phyloP scores from a whole-genome alignment of 2,888 invertebrate genomes.

The Diploptera punctata region DNA sequence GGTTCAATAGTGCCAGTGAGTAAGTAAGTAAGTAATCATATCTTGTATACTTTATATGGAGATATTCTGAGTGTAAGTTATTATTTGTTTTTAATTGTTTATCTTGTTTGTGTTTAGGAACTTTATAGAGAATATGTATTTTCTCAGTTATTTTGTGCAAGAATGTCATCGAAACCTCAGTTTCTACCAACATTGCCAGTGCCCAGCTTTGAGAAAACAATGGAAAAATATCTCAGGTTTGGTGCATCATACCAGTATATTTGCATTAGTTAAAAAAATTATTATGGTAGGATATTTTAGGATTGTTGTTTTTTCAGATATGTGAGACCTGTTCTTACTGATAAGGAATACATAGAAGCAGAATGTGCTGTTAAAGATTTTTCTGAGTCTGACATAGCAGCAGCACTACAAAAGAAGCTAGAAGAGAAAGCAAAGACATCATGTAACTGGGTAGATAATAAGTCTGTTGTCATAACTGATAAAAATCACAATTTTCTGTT shows the following conservation, averaged over 20 bases:
- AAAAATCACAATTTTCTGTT: too few relatives aligned
- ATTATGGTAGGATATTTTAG: too few relatives aligned
- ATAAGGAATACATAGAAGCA: neutral
- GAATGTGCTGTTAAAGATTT: neutral
- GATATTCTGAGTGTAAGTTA: too few relatives aligned
- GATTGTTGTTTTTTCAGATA: neutral
- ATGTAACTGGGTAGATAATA: neutral
- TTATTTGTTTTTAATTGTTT: too few relatives aligned
- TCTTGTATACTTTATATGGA: too few relatives aligned
- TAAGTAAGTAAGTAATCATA: too few relatives aligned
- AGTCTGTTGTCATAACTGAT: too few relatives aligned
- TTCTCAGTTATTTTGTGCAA: neutral
- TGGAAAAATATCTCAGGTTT: slow-evolving; percentile 8
- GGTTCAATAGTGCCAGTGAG: too few relatives aligned
- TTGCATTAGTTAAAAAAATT: too few relatives aligned
- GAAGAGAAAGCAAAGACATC: neutral
- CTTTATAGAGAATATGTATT: too few relatives aligned
- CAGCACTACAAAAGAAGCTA: neutral
- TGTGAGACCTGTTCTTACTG: neutral
- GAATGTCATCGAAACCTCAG: neutral
- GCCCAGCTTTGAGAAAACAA: neutral
- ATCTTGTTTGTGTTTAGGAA: too few relatives aligned
- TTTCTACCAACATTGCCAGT: neutral
- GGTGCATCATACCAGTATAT: too few relatives aligned
- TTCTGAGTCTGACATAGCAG: neutral